Evolutionary conservation across 2,113 vertebrate genomes (phyloP).

Genomic region (Romanogobio albipinnatus): DNA sequence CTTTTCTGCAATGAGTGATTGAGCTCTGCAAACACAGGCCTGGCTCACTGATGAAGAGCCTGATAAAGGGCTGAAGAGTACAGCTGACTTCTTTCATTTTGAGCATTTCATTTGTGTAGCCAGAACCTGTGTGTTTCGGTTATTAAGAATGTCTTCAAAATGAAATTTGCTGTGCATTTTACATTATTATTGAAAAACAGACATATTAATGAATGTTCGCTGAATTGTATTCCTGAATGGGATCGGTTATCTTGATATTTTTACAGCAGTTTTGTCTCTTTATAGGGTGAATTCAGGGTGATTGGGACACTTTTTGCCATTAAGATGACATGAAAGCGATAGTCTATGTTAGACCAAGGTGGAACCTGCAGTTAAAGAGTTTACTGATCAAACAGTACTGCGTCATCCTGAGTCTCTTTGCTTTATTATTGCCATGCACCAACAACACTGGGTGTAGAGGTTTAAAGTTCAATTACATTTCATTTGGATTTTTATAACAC

Average conservation of each 20-base stretch:
- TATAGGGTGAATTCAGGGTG: not conserved
- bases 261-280: not conserved
- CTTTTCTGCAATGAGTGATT: not conserved
- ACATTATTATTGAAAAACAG: not conserved
- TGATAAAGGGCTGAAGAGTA: not conserved
- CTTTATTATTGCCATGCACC: not conserved
- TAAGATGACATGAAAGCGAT: not conserved
- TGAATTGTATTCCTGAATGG: not conserved
- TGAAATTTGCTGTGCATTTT: not conserved
- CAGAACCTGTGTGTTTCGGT: not conserved
- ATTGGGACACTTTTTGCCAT: too few species aligned
- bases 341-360: constrained; percentile 11
- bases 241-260: not conserved
- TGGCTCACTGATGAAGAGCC: not conserved
- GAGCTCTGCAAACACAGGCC: not conserved
- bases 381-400: constrained; percentile 23
- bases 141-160: not conserved
- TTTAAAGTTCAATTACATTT: not conserved
- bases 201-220: not conserved
- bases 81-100: not conserved
- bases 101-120: not conserved
- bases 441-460: not conserved
- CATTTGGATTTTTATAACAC: not conserved
- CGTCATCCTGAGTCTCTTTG: not conserved
- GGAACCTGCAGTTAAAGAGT: constrained; percentile 33